Base-by-base conservation (phyloP, 2,113 vertebrate genomes). In the Mungos mungo region DNA sequence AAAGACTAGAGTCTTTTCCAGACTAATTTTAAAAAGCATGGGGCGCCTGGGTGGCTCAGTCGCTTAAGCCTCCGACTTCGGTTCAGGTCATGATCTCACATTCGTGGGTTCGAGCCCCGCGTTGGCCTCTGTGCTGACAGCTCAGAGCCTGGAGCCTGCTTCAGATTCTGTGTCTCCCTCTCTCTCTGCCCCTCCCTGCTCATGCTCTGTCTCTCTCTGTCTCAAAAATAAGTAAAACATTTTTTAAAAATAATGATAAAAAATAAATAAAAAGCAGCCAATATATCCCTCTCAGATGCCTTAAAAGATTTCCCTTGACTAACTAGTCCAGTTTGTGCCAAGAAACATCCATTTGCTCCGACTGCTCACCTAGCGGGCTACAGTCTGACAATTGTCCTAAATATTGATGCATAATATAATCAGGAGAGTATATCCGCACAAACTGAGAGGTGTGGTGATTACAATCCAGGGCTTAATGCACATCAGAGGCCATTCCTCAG, bases 321-420 rank as follows among this genome's bases (percentile, higher is more conserved):
- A 93, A 93, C 86, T 71, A 80, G 76, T 87, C 57, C 87, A 85
- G 3, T 85, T 83, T 80, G 87, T 95, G 89, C 85, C 92, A 93
- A 96, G 76, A 96, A 97, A 84, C 52, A 91, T 77, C 66, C 90
- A 89, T 93, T 98, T 95, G 74, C 93, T 90, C 84, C 83, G 90
- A 60, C 33, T 88, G 66, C 63, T 38, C 93, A 54, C 77, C 93
- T 96, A 86, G 4, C 41, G 50, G 54, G 41, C 35, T 57, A 47
- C 21, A 5, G 45, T 77, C 97, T 77, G 88, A 95, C 72, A 95
- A 90, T 74, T 65, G 96, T 82, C n/a, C 93, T 90, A 69, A 90
- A 97, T 68, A 97, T 68, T 94, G 89, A 95, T 96, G 85, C 74
- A 79, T 96, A 97, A 93, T 97, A 97, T 88, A 96, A 97, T 97